phyloP scores from a whole-genome alignment of 2,113 vertebrate species.

The Ceyx margarethae region DNA sequence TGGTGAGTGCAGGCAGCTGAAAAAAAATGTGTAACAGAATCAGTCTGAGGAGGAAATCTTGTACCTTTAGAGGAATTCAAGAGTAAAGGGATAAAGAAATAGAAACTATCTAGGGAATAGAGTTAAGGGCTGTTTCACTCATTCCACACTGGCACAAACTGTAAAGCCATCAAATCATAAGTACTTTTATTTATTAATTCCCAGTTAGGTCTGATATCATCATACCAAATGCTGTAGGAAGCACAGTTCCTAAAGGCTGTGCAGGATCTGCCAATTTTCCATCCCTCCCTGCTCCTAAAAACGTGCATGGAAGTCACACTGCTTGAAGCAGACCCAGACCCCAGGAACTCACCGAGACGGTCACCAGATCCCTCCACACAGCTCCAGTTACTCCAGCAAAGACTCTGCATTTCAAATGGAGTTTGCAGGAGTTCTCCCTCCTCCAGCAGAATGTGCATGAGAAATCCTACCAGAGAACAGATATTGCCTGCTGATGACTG shows the following conservation, averaged over 20 bases:
- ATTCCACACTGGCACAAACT: background rate
- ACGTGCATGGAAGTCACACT: background rate
- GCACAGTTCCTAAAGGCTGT: background rate
- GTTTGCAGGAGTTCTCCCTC: background rate
- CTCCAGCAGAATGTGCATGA: background rate
- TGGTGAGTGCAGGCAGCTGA: background rate
- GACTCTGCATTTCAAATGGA: background rate
- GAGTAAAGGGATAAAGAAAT: background rate
- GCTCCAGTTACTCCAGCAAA: background rate
- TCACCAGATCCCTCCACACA: background rate
- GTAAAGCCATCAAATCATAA: background rate
- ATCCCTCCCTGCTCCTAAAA: background rate
- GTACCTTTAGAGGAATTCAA: background rate
- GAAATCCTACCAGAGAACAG: background rate
- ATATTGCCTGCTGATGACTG: slow-evolving; percentile 11
- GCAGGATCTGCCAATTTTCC: background rate
- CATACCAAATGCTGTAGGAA: background rate
- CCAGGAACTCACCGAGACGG: background rate
- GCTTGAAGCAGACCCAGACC: background rate
- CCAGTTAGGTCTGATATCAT: background rate
- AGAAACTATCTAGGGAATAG: background rate
- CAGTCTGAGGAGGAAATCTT: background rate
- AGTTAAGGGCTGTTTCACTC: background rate
- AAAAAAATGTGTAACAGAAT: background rate
- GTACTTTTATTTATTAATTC: background rate